phyloP scores from a whole-genome alignment of 2,888 invertebrate genomes.

The Papilio elwesi region DNA sequence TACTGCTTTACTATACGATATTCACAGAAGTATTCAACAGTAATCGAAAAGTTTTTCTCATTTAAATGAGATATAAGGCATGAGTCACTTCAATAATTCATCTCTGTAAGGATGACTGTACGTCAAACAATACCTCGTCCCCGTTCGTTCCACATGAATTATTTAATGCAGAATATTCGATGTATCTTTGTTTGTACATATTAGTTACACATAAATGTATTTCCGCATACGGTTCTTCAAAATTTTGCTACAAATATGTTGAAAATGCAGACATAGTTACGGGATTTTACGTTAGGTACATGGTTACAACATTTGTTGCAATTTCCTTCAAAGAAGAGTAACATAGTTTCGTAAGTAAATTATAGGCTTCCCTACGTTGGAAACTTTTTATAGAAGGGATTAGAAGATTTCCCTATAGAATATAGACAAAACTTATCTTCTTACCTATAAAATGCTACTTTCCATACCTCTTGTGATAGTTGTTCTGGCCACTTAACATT shows the following conservation, averaged over 20 bases:
- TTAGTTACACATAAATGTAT: slow-evolving; percentile 4
- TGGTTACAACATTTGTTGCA: no score
- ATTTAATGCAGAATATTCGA: slow-evolving; percentile 6
- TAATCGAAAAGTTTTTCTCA: background rate
- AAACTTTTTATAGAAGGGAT: no score
- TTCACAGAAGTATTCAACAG: background rate
- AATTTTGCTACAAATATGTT: background rate
- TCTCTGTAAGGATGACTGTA: background rate
- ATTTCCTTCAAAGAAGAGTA: no score
- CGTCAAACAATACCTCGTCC: background rate
- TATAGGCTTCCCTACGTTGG: no score
- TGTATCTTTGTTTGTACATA: slow-evolving; percentile 5
- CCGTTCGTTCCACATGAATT: slow-evolving; percentile 2
- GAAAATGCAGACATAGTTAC: background rate
- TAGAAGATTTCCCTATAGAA: no score
- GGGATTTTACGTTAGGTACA: no score
- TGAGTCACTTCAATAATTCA: background rate
- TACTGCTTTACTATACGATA: background rate
- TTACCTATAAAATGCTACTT: no score
- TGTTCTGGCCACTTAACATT: no score
- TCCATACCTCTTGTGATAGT: no score
- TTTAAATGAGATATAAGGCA: background rate
- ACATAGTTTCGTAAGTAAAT: no score
- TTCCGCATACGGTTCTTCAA: background rate
- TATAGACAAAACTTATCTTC: no score